Conservation (phyloP, 2,113 vertebrate species). For the Paradisaea rubra region DNA sequence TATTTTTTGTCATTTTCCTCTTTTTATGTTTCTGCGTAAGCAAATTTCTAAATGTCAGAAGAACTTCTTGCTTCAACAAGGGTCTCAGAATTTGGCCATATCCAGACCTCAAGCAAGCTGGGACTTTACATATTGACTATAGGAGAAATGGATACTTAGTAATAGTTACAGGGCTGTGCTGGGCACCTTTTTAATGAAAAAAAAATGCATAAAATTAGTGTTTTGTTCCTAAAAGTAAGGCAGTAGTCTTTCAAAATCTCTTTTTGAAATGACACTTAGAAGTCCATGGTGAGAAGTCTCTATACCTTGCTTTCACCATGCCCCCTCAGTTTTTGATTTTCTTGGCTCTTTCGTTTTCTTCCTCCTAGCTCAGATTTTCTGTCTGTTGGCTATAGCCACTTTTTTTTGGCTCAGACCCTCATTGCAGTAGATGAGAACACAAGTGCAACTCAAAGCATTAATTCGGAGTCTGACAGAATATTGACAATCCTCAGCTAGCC, state of each 20-base stretch:
- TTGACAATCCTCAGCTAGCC: neutral
- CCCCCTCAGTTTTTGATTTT: neutral
- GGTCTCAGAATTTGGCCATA: neutral
- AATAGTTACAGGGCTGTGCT: neutral
- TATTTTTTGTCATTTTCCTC: neutral
- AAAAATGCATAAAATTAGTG: neutral
- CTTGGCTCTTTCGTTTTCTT: neutral
- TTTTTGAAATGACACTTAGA: neutral
- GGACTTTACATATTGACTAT: neutral
- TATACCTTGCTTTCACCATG: neutral
- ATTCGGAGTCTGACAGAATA: neutral
- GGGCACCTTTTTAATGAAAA: neutral
- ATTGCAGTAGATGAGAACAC: neutral
- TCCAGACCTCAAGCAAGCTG: neutral
- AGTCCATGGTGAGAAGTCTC: neutral
- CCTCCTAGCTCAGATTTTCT: neutral
- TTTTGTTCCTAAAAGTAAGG: neutral
- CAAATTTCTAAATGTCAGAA: neutral
- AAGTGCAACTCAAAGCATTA: neutral
- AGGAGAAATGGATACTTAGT: neutral
- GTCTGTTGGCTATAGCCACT: neutral
- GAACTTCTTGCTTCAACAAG: neutral
- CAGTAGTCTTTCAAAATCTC: neutral
- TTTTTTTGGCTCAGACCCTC: neutral
- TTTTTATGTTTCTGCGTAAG: neutral